Base-by-base conservation (phyloP, 2,888 invertebrate genomes). In the Ophion ventricosus region DNA sequence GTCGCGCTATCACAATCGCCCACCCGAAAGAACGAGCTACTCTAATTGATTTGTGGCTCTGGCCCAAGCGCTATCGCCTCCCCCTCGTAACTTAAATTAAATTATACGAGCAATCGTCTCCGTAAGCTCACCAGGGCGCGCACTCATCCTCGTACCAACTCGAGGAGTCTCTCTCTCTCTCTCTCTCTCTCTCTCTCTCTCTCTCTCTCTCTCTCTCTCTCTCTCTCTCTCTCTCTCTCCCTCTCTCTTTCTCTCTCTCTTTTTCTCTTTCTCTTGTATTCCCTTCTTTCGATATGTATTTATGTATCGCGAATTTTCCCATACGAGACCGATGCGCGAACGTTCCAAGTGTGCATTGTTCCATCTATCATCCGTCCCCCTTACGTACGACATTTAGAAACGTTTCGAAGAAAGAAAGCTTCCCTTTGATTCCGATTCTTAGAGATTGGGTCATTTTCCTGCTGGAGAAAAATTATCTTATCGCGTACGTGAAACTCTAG, bases 1-100 rank as follows among this genome's bases (percentile, higher is more conserved):
- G 43, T 43, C 49, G 88, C 88, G 88, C 88, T 91, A 92, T 91
- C 92, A 90, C 90, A 91, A 91, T 91, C 91, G 89, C 88, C 87
- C 88, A 89, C 82, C 85, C 67, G 82, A 86, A 86, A 87, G 83
- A 88, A 88, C 89, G 87, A 88, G 86, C 88, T 89, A 90, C 91
- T 91, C 91, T 92, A 92, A 92, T 92, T 92, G 92, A 92, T 92
- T 92, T 92, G 92, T 92, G 92, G 90, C 90, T 92, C 91, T 92
- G 92, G 90, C 90, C 86, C 83, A 80, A 85, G 81, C 89, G 90
- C 87, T 91, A 91, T 91, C 91, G 89, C 77, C 77, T 84, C 77
- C 80, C 73, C 87, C 90, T 91, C 91, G 91, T 91, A 91, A 91
- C 90, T 91, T 91, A 91, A 91, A 91, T 91, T 91, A 91, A 91